Base-by-base conservation (phyloP, 2,113 vertebrate genomes). In the Proteles cristata region DNA sequence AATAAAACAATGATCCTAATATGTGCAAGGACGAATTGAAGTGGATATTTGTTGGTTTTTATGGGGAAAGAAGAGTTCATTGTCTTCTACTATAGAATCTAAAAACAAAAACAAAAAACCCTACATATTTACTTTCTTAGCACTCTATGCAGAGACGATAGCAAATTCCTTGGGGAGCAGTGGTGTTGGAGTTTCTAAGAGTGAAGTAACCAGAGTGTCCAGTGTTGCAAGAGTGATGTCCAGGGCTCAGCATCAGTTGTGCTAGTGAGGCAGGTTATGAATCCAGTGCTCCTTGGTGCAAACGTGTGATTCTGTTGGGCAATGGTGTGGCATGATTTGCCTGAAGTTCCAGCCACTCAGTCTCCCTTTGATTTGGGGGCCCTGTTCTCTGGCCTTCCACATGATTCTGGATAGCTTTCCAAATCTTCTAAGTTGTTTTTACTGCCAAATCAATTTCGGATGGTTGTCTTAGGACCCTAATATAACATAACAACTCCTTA, bases 361-460 rank as follows among this genome's bases (percentile, higher is more conserved):
- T 3, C 19, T 71, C 63, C 45, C 8, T 80, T 35, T 19, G 16
- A 21, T 33, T 65, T 81, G 4, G 76, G n/a, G 0, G 0, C 4
- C 12, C 45, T 7, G 9, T 48, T 91, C n/a, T 94, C 35, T 31
- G 69, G 33, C 0, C 26, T 89, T 85, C 35, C 43, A 84, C 1
- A 11, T 4, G 25, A 73, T 81, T 45, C 35, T 74, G 23, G 10
- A 17, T 50, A 63, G 58, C 21, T 88, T 82, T 84, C 66, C 77
- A 69, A 82, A 63, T 95, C 17, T n/a, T 88, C 73, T 79, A 50
- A 39, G 86, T 23, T 81, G 19, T 33, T 84, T 83, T 88, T 87
- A 74, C 28, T 86, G 21, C 77, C 53, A 33, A 97, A 33, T 92
- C 48, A 80, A 19, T 94, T 79, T 96, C 21, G 93, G n/a, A 28